Conservation (phyloP, 1,140 invertebrate genomes). For the Sesamia nonagrioides region DNA sequence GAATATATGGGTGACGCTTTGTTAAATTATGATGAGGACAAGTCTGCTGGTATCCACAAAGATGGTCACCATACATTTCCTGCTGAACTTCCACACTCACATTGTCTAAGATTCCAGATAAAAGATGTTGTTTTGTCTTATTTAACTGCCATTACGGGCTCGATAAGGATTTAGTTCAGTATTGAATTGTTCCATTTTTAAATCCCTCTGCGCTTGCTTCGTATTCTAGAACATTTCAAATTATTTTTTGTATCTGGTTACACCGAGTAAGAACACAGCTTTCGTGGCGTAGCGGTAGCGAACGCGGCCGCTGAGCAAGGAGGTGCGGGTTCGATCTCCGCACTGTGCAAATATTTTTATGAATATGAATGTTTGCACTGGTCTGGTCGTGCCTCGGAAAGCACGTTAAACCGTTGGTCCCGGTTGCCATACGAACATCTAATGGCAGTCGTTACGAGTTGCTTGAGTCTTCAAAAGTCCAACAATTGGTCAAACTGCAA, state of each 20-base stretch:
- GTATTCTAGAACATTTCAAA: neutral
- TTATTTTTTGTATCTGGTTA: neutral
- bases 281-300: neutral
- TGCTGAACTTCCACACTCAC: conserved; percentile 17
- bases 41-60: neutral
- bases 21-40: neutral
- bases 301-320: no score
- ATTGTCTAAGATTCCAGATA: conserved; percentile 41
- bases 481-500: no score
- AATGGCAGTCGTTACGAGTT: no score
- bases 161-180: conserved; percentile 21
- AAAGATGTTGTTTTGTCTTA: conserved; percentile 35
- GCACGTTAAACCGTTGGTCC: no score
- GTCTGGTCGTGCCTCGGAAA: no score
- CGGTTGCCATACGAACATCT: no score
- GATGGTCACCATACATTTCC: neutral
- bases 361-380: no score
- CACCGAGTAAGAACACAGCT: neutral
- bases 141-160: conserved; percentile 26
- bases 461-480: no score
- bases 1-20: no score
- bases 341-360: no score
- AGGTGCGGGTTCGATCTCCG: no score
- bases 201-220: neutral
- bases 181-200: neutral